phyloP scores from a whole-genome alignment of 2,888 invertebrate species.

The Anticlea derivata region DNA sequence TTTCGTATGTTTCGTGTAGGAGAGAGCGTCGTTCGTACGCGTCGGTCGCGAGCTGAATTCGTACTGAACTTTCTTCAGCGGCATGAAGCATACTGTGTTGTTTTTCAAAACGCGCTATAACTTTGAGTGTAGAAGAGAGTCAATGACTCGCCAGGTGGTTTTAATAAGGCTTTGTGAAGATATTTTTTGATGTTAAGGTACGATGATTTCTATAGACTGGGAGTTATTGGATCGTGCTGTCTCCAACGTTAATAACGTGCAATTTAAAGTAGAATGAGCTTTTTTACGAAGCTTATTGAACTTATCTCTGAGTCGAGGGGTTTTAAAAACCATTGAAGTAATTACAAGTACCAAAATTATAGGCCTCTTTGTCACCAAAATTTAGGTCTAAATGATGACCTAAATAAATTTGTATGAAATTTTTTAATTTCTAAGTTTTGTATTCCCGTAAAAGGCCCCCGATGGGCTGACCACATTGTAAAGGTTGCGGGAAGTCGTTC shows the following conservation, averaged over 20 bases:
- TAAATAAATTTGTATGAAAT: too few relatives aligned
- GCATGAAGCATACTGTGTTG: slow-evolving; percentile 20
- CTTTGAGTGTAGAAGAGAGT: slow-evolving; percentile 6
- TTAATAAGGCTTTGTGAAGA: neutral
- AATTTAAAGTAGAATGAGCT: neutral
- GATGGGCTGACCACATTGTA: too few relatives aligned
- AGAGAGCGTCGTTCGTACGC: slow-evolving; percentile 44
- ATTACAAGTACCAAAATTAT: too few relatives aligned
- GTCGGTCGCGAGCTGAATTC: slow-evolving; percentile 46
- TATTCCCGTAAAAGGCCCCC: too few relatives aligned
- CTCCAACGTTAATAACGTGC: neutral
- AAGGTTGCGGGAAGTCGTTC: too few relatives aligned
- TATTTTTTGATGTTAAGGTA: neutral
- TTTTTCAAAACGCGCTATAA: slow-evolving; percentile 39
- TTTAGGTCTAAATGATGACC: too few relatives aligned
- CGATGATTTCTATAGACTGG: neutral
- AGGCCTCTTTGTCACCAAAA: too few relatives aligned
- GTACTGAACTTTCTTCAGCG: slow-evolving; percentile 43
- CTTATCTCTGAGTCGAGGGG: too few relatives aligned
- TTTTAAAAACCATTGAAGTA: too few relatives aligned
- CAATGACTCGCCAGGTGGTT: slow-evolving; percentile 5
- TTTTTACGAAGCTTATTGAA: too few relatives aligned
- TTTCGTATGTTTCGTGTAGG: slow-evolving; percentile 39
- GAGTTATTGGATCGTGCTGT: neutral
- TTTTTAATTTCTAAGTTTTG: too few relatives aligned